phyloP scores from a whole-genome alignment of 2,888 invertebrate species.

The Poecilus cupreus region DNA sequence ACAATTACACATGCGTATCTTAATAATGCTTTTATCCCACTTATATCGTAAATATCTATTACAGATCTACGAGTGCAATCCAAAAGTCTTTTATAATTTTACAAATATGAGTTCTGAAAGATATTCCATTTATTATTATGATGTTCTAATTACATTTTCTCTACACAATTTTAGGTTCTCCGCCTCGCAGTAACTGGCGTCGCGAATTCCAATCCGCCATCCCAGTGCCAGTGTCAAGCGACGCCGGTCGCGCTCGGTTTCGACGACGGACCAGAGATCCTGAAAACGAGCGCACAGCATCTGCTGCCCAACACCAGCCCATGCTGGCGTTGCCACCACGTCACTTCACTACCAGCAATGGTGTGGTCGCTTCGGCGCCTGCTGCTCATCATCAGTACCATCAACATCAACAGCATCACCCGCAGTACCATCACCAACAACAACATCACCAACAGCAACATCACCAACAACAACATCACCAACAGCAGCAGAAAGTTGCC shows the following conservation, averaged over 20 bases:
- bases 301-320: conserved; percentile 33
- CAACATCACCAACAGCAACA: neutral
- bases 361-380: neutral
- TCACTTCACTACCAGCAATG: neutral
- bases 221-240: conserved; percentile 47
- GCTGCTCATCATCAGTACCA: neutral
- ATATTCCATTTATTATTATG: no score
- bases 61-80: no score
- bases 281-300: neutral
- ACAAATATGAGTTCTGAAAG: no score
- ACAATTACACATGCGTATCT: no score
- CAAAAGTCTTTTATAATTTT: no score
- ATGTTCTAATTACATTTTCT: no score
- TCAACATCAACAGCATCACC: neutral
- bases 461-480: neutral
- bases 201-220: conserved; percentile 54
- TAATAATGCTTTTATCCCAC: no score
- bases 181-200: conserved; percentile 50
- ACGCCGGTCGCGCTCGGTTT: conserved; percentile 22
- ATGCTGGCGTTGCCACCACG: conserved; percentile 40
- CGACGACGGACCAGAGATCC: neutral
- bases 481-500: neutral
- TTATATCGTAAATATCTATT: no score
- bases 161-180: conserved; percentile 47
- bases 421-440: no score